Evolutionary conservation across 2,888 invertebrate genomes (phyloP).

Genomic region (Cataglyphis cursor): DNA sequence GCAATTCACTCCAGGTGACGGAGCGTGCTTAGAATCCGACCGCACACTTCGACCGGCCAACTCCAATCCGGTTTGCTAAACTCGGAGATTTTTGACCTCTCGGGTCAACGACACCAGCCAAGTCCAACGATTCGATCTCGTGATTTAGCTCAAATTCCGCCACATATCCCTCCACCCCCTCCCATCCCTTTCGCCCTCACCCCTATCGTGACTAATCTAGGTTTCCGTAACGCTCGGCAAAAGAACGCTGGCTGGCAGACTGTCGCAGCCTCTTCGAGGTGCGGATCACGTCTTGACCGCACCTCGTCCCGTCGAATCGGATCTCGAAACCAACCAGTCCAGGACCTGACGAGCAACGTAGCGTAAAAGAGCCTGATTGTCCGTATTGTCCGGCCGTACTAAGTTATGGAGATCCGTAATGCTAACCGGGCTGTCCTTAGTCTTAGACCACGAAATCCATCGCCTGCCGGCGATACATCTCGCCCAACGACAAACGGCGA

Average conservation of each 20-base stretch:
- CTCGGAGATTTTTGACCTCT: constrained; percentile 62
- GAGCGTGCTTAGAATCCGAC: constrained; percentile 69
- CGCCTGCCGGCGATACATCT: constrained; percentile 29
- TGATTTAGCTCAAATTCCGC: constrained; percentile 47
- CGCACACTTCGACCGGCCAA: constrained; percentile 17
- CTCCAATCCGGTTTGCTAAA: constrained; percentile 31
- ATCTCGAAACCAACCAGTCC: constrained; percentile 71
- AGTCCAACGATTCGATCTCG: constrained; percentile 47
- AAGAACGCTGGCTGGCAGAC: constrained; percentile 79
- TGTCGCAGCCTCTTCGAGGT: constrained; percentile 84
- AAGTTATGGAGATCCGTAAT: constrained; percentile 83
- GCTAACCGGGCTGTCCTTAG: constrained; percentile 66
- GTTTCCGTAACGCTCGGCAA: constrained; percentile 78
- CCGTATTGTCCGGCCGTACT: constrained; percentile 83
- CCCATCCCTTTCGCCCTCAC: constrained; percentile 33
- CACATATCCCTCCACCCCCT: constrained; percentile 5
- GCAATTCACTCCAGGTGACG: constrained; percentile 71
- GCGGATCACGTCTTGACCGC: constrained; percentile 86
- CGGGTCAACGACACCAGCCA: constrained; percentile 60
- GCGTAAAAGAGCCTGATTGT: constrained; percentile 85
- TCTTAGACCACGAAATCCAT: constrained; percentile 24
- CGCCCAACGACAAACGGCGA: constrained; percentile 22
- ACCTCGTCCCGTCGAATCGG: constrained; percentile 78
- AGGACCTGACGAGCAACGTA: constrained; percentile 78
- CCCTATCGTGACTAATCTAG: constrained; percentile 79